These are phyloP conservation scores for Hydractinia symbiolongicarpus DNA, from an alignment of 30 jellyfish, hydroid and myxozoan genomes.

Conservation along the genomic window DNA sequence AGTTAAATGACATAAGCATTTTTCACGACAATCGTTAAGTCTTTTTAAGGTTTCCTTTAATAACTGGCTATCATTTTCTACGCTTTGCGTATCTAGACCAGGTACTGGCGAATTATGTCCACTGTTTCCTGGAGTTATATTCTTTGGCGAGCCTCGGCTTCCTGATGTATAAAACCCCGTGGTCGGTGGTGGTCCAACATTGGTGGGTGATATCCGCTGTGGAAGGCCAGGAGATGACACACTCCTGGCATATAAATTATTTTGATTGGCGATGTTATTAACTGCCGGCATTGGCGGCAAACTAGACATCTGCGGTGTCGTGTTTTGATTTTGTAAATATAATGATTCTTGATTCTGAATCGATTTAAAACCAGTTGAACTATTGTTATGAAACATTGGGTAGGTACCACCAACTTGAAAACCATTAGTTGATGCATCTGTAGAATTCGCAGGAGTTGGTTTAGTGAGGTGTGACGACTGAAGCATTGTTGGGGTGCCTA, in stretches of 20 bases:
- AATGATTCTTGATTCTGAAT: not conserved
- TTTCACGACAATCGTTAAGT: conserved; percentile 11
- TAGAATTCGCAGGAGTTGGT: not conserved
- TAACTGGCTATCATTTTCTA: conserved; percentile 23
- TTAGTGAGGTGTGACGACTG: conserved; percentile 20
- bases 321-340: not conserved
- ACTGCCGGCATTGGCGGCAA: conserved; percentile 2
- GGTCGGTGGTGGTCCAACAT: conserved; percentile 20
- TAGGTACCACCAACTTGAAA: not conserved
- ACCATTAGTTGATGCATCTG: not conserved
- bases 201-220: conserved; percentile 11
- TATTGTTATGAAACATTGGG: not conserved
- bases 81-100: not conserved
- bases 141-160: not conserved
- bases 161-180: not conserved
- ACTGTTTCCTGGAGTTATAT: conserved; percentile 14
- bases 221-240: not conserved
- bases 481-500: conserved; percentile 33
- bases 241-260: not conserved
- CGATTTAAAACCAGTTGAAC: not conserved
- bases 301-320: not conserved
- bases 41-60: conserved; percentile 1
- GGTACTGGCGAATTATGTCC: conserved; percentile 24
- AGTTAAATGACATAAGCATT: conserved; percentile 19
- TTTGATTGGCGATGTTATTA: not conserved